phyloP scores from a whole-genome alignment of 1,140 invertebrate species.

The Papilio aristodemus region DNA sequence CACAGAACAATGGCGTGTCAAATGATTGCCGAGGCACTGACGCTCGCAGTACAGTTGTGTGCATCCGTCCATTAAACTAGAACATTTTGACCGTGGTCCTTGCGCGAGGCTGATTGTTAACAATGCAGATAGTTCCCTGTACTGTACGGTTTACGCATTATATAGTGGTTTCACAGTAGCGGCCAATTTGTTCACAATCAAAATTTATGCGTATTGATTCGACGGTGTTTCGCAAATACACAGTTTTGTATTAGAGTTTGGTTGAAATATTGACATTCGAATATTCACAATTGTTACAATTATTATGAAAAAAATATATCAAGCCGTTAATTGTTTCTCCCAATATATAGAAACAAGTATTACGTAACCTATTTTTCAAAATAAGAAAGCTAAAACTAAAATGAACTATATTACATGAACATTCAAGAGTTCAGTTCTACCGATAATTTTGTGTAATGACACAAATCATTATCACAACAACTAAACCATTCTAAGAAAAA shows the following conservation, averaged over 20 bases:
- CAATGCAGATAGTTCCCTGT: conserved; percentile 9
- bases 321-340: too few relatives aligned
- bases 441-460: neutral
- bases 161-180: neutral
- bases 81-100: conserved; percentile 24
- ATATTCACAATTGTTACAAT: too few relatives aligned
- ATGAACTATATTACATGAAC: too few relatives aligned
- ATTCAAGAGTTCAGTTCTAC: neutral
- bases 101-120: conserved; percentile 23
- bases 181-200: conserved; percentile 17
- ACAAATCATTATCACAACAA: too few relatives aligned
- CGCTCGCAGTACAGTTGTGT: conserved; percentile 14
- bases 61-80: conserved; percentile 29
- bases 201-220: conserved; percentile 10
- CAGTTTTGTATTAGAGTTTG: neutral
- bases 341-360: too few relatives aligned
- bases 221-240: neutral
- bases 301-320: too few relatives aligned
- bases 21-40: neutral
- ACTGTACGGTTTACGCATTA: neutral
- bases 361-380: too few relatives aligned
- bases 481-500: neutral
- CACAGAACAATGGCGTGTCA: conserved; percentile 14
- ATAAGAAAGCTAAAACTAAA: too few relatives aligned
- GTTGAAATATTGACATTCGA: neutral